A percentile compares a stretch with the other conserved stretches of the same genome.
phyloP scores from a whole-genome alignment of 2,113 vertebrate species.

The Protobothrops flavoviridis region DNA sequence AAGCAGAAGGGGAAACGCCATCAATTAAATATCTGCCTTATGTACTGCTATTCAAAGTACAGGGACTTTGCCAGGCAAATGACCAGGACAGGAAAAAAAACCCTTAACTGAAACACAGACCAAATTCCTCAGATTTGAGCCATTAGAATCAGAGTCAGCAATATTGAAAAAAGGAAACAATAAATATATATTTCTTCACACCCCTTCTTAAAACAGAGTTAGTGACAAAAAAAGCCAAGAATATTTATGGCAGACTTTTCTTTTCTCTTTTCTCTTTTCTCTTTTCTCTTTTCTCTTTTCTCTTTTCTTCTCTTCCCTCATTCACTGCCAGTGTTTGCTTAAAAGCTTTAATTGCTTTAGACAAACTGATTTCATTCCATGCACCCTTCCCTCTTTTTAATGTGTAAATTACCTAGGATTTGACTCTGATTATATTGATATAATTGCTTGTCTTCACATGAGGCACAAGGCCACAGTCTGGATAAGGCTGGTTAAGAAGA shows the following conservation, averaged over 20 bases:
- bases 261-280: neutral
- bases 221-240: constrained; percentile 60
- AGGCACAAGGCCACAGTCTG: neutral
- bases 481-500: constrained; percentile 51
- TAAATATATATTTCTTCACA: neutral
- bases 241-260: constrained; percentile 65
- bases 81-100: neutral
- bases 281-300: neutral
- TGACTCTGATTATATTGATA: constrained; percentile 77
- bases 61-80: neutral
- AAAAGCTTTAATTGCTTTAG: constrained; percentile 82
- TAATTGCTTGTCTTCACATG: constrained; percentile 71
- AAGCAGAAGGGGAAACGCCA: neutral
- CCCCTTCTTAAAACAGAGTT: neutral
- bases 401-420: constrained; percentile 81
- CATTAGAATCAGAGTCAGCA: neutral
- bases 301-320: constrained; percentile 65
- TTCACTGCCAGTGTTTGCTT: constrained; percentile 79
- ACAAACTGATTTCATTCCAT: constrained; percentile 77
- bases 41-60: neutral
- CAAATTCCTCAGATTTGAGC: neutral
- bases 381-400: constrained; percentile 76
- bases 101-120: neutral
- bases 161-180: neutral
- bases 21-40: neutral